Percentiles rank a stretch among this genome's conserved stretches.
These are phyloP conservation scores for Zaprionus capensis DNA, from an alignment of 1,140 invertebrate genomes.

Conservation along the genomic window DNA sequence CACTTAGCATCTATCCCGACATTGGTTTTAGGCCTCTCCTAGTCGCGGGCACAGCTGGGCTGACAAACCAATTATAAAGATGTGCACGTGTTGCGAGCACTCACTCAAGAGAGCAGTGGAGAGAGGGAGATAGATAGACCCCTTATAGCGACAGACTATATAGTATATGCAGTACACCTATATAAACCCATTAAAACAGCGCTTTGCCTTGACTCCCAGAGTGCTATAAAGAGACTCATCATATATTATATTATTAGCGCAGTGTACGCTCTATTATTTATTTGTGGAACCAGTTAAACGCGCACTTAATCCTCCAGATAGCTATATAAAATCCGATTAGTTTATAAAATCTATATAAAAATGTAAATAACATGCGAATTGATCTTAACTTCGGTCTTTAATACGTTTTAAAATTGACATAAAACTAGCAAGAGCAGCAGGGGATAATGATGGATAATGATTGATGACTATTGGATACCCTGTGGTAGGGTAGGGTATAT, in stretches of 20 bases:
- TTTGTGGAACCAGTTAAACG: background rate
- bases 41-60: slow-evolving; percentile 30
- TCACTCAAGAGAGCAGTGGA: background rate
- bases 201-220: background rate
- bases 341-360: background rate
- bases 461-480: too few species aligned
- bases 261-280: background rate
- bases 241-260: background rate
- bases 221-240: background rate
- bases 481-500: too few species aligned
- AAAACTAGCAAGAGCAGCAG: background rate
- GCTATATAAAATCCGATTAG: background rate
- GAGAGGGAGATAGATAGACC: background rate
- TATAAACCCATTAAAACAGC: background rate
- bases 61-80: slow-evolving; percentile 79
- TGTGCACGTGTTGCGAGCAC: slow-evolving; percentile 60
- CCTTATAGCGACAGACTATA: background rate
- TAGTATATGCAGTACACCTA: background rate
- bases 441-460: too few species aligned
- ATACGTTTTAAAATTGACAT: background rate
- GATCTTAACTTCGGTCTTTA: background rate
- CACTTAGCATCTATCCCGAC: slow-evolving; percentile 67
- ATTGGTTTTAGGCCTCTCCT: slow-evolving; percentile 50
- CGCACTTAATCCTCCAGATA: background rate
- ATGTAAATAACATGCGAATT: background rate